Base-by-base conservation (phyloP, 2,797 vertebrate species). In the Leucoraja ocellata region DNA sequence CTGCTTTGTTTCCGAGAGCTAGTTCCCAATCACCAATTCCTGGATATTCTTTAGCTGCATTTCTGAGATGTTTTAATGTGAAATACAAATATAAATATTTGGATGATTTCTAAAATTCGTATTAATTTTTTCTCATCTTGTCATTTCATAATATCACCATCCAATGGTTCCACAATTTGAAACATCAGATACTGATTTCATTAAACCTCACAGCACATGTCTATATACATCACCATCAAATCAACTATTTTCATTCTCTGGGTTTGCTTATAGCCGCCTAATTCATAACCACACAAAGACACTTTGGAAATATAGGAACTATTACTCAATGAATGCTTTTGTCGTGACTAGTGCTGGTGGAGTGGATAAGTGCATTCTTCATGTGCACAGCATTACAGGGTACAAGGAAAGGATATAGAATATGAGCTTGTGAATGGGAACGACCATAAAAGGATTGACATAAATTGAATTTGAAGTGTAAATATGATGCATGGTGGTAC, bases 401-500 rank as follows among this genome's bases (percentile, higher is more conserved):
- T 25, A 25, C 21, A 58, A 73, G 46, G 71, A n/a, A 54, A 91
- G 10, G 28, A 76, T 92, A 39, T 74, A 58, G 46, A 76, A 92
- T 36, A 28, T 21, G 76, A 76, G 36, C 73, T 39, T 76, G 25
- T 74, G 90, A 74, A 92, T 54, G 73, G 54, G 61, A 68, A 32
- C 61, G 10, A 76, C 73, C 68, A 14, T 46, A 25, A 76, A 92
- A 8, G 1, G 90, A 92, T 28, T 92, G 90, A 92, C 73, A 74
- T n/a, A 74, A 92, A 92, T 92, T 39, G 18, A 92, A 92, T 74
- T 74, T 76, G 68, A 92, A 92, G 68, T 68, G 71, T 92, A 74
- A 92, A 73, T 92, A 65, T 65, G 36, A 54, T 71, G 32, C 32
- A 25, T 46, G 18, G 39, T 76, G 25, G 84, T 65, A 23, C 71